Evolutionary conservation across 1,140 invertebrate genomes (phyloP), one percentile per base, ranked within the genome.

Genomic region (Arion vulgaris): DNA sequence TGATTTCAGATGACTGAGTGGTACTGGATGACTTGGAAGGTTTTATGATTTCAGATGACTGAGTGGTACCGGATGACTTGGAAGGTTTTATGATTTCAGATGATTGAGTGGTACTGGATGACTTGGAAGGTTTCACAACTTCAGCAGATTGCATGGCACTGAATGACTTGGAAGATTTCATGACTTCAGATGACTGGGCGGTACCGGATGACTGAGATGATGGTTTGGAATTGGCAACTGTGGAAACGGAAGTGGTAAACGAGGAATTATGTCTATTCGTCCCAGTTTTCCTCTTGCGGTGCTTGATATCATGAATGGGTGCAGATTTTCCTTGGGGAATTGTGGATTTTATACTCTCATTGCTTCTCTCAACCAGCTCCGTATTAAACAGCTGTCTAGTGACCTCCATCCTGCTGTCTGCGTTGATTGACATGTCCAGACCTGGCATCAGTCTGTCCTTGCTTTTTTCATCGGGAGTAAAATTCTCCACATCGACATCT

Each of bases 381-480:
- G 7, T 49, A 34, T 32, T 57, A 45, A 39, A 66, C 4, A 66
- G 34, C 19, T 19, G 11, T 36, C 49, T 69, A 0, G 66, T 17
- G 38, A 51, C 19, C 32, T 80, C 66, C 45, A 28, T 4, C 28
- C 36, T 23, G 32, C 49, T 32, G 4, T n/a, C 23, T n/a, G 1
- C 17, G 32, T 32, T 68, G 17, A 26, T 36, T 79, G 53, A 17
- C 26, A 36, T 79, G 32, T 62, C 36, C 1, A 5, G 34, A 38
- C 23, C 26, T 45, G 41, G 41, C 5, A 26, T 15, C 13, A 45
- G 57, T 23, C 51, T 32, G 2, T 71, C 34, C 36, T 51, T 36
- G 19, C 13, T 49, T 9, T 28, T 28, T 28, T 79, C 57, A 39
- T 80, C 78, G 45, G 78, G 78, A 2, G 78, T 80, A 49, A 15